Percentiles rank a stretch among this genome's conserved stretches.
Conservation (phyloP, 2,113 vertebrate genomes). For the Catagonus wagneri region DNA sequence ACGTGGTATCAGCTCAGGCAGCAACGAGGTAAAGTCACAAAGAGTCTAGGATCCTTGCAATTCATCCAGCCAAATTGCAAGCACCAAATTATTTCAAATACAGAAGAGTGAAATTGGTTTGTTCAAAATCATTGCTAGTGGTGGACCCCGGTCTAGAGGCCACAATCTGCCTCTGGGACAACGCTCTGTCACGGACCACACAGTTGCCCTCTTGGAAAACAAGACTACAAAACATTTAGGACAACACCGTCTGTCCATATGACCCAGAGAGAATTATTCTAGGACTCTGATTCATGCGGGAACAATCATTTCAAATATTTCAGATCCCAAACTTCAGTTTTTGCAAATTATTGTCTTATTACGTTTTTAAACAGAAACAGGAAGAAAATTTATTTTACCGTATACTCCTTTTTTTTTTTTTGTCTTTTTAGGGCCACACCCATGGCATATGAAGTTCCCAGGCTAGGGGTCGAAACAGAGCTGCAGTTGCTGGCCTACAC, state of each 20-base stretch:
- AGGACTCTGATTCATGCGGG: not conserved
- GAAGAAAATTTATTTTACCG: not conserved
- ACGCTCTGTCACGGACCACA: not conserved
- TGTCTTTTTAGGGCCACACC: too few relatives aligned
- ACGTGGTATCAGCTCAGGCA: not conserved
- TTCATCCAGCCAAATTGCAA: not conserved
- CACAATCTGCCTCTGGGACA: not conserved
- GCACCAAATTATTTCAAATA: not conserved
- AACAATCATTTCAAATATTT: conserved; percentile 25
- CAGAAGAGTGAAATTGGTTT: not conserved
- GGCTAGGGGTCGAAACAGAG: too few relatives aligned
- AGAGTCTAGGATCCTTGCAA: not conserved
- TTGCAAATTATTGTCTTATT: not conserved
- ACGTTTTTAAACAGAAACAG: not conserved
- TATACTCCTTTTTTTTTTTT: not conserved
- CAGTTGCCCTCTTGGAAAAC: not conserved
- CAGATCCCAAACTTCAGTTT: conserved; percentile 19
- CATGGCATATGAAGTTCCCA: too few relatives aligned
- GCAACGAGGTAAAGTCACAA: not conserved
- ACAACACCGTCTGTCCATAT: not conserved
- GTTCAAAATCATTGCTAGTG: not conserved
- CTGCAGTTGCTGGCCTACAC: too few relatives aligned
- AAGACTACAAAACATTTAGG: not conserved
- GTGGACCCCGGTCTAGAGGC: not conserved
- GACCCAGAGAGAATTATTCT: not conserved